phyloP scores from a whole-genome alignment of 2,888 invertebrate genomes.

The Congeria kusceri region DNA sequence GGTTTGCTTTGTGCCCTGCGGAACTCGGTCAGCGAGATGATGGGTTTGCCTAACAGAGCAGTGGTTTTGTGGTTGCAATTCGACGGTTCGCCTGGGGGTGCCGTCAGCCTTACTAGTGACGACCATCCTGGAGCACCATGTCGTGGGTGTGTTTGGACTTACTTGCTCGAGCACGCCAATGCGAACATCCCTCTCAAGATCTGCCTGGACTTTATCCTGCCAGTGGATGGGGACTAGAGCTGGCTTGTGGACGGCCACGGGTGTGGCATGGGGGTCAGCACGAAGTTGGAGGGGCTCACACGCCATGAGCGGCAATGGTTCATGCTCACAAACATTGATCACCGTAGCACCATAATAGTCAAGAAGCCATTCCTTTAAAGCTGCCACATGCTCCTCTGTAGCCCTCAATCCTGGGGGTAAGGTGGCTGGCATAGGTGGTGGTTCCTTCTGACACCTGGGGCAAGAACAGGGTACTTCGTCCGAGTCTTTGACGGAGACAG shows the following conservation, averaged over 20 bases:
- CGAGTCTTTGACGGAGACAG: slow-evolving; percentile 10
- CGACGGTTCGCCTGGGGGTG: slow-evolving; percentile 32
- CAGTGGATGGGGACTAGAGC: slow-evolving; percentile 49
- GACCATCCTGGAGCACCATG: slow-evolving; percentile 45
- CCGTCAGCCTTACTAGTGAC: slow-evolving; percentile 41
- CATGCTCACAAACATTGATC: slow-evolving; percentile 50
- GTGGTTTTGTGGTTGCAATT: slow-evolving; percentile 42
- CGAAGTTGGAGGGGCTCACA: slow-evolving; percentile 56
- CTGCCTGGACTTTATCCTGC: slow-evolving; percentile 41
- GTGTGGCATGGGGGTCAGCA: slow-evolving; percentile 49
- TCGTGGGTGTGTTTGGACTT: slow-evolving; percentile 29
- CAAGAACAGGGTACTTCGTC: slow-evolving; percentile 34
- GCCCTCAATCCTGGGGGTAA: slow-evolving; percentile 38
- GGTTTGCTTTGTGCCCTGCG: slow-evolving; percentile 53
- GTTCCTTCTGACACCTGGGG: slow-evolving; percentile 33
- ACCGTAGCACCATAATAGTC: slow-evolving; percentile 42
- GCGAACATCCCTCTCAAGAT: slow-evolving; percentile 46
- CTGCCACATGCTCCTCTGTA: slow-evolving; percentile 42
- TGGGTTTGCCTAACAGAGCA: slow-evolving; percentile 53
- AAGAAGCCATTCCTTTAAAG: slow-evolving; percentile 38
- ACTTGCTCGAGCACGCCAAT: slow-evolving; percentile 50
- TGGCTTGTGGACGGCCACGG: slow-evolving; percentile 50
- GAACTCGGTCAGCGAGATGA: slow-evolving; percentile 58
- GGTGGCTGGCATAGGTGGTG: slow-evolving; percentile 19
- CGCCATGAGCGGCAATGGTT: slow-evolving; percentile 54